Conservation (phyloP, 2,888 invertebrate species). For the Steinernema hermaphroditum region DNA sequence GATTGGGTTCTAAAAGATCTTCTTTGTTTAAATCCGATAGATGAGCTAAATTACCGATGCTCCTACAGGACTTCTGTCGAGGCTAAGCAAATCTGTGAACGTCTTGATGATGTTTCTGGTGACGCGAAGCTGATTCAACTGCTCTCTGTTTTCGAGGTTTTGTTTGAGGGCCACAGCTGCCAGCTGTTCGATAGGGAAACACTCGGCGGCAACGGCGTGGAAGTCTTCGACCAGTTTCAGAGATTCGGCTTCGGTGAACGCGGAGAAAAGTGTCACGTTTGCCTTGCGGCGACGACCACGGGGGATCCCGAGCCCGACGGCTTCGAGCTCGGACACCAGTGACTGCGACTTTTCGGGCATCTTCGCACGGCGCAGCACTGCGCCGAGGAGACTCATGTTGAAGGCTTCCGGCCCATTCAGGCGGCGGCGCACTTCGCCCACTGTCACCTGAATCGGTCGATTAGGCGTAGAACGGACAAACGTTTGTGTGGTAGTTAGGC, state of each 20-base stretch:
- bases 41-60: background rate
- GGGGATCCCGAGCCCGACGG: conserved; percentile 19
- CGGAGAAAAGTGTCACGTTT: conserved; percentile 22
- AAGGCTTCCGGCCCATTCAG: conserved; percentile 24
- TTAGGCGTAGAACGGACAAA: too few relatives aligned
- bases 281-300: conserved; percentile 21
- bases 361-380: conserved; percentile 22
- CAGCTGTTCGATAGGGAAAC: background rate
- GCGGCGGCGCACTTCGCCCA: conserved; percentile 24
- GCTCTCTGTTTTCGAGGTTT: background rate
- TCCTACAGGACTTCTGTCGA: conserved; percentile 7
- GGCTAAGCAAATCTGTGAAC: background rate
- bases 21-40: background rate
- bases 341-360: conserved; percentile 15
- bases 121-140: background rate
- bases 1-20: background rate
- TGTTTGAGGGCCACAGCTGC: background rate
- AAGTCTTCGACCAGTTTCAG: conserved; percentile 19
- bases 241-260: conserved; percentile 27
- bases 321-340: conserved; percentile 6
- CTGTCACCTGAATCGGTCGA: conserved; percentile 15
- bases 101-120: background rate
- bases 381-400: conserved; percentile 28
- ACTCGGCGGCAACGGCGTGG: conserved; percentile 8
- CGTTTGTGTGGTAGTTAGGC: too few relatives aligned